These are phyloP conservation scores for Chloroceryle amazona DNA, from an alignment of 2,797 vertebrate species.

Conservation along the genomic window DNA sequence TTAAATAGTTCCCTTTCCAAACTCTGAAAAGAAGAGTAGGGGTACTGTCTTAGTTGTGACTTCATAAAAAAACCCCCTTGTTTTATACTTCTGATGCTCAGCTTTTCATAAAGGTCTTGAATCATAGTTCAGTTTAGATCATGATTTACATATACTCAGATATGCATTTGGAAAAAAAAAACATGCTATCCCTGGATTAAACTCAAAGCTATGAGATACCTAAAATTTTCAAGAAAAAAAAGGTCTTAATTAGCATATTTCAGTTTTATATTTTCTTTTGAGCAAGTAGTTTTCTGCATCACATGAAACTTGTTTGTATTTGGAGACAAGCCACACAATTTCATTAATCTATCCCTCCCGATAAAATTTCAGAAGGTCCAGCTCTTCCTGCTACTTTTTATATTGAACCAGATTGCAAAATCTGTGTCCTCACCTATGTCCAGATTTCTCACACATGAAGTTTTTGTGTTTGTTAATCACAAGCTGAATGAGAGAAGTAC, in stretches of 20 bases:
- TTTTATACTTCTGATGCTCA: not conserved
- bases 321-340: not conserved
- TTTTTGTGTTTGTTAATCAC: not conserved
- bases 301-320: not conserved
- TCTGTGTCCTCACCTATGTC: not conserved
- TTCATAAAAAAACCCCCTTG: not conserved
- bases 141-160: not conserved
- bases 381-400: not conserved
- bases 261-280: not conserved
- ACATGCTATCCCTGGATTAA: not conserved
- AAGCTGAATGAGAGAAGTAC: not conserved
- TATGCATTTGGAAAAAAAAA: not conserved
- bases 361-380: not conserved
- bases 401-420: not conserved
- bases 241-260: accelerated
- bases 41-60: not conserved
- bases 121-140: not conserved
- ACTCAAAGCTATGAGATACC: not conserved
- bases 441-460: not conserved
- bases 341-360: not conserved
- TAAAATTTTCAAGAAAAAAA: not conserved
- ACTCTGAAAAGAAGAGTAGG: not conserved
- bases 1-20: not conserved
- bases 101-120: not conserved
- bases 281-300: not conserved